These are phyloP conservation scores for Bombylius major DNA, from an alignment of 2,888 invertebrate genomes.

Conservation along the genomic window DNA sequence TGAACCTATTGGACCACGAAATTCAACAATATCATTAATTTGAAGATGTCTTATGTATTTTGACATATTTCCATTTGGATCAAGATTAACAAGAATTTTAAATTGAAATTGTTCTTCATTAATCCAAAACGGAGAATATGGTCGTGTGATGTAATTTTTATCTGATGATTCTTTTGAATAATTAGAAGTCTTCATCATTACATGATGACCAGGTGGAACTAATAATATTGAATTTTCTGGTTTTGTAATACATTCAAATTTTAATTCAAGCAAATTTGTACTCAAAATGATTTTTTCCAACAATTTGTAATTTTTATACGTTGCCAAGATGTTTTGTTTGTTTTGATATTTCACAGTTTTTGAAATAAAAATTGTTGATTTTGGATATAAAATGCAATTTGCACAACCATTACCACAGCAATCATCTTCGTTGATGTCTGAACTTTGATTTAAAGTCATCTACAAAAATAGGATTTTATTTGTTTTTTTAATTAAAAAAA, in stretches of 20 bases:
- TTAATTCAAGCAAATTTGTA: constrained; percentile 20
- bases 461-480: neutral
- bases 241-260: constrained; percentile 19
- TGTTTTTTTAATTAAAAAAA: no score
- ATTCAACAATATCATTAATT: constrained; percentile 42
- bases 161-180: no score
- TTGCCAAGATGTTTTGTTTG: constrained; percentile 11
- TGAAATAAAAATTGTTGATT: constrained; percentile 14
- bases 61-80: constrained; percentile 46
- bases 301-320: constrained; percentile 13
- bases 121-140: constrained; percentile 32
- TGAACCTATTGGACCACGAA: constrained; percentile 56
- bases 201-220: constrained; percentile 23
- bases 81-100: constrained; percentile 48
- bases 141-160: constrained; percentile 16
- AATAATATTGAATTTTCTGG: constrained; percentile 20
- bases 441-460: neutral
- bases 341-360: constrained; percentile 17
- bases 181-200: constrained; percentile 13
- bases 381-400: constrained; percentile 29
- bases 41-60: constrained; percentile 39
- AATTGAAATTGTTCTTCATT: constrained; percentile 34
- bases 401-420: constrained; percentile 35
- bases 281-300: constrained; percentile 4
- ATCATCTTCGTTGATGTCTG: constrained; percentile 16